Percentiles rank a stretch among this genome's conserved stretches.
phyloP scores from a whole-genome alignment of 2,113 vertebrate genomes.

The Grammomys dolichurus region DNA sequence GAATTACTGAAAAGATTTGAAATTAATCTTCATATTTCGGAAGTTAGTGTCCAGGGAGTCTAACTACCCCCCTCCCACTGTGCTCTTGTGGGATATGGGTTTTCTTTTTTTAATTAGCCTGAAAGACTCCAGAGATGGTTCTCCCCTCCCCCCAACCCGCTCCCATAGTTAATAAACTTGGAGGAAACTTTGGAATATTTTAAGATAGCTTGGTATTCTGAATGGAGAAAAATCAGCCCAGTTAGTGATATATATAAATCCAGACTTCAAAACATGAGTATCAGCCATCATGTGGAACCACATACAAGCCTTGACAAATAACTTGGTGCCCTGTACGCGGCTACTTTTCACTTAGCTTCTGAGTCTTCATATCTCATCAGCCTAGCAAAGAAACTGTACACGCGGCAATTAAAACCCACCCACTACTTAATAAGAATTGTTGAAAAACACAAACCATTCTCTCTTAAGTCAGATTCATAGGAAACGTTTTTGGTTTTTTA shows the following conservation, averaged over 20 bases:
- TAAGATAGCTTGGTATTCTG: slow-evolving; percentile 80
- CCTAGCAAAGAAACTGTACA: slow-evolving; percentile 47
- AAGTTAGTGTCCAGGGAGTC: slow-evolving; percentile 67
- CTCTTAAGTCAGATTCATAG: slow-evolving; percentile 44
- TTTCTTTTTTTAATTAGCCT: slow-evolving; percentile 80
- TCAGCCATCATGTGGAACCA: slow-evolving; percentile 61
- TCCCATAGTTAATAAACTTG: slow-evolving; percentile 84
- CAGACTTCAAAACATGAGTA: slow-evolving; percentile 70
- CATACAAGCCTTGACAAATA: slow-evolving; percentile 75
- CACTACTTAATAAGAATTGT: slow-evolving; percentile 72
- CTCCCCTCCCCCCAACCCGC: not conserved
- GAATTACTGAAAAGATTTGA: slow-evolving; percentile 70
- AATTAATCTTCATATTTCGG: slow-evolving; percentile 80
- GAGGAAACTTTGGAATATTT: slow-evolving; percentile 86
- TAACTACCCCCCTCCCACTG: slow-evolving; percentile 55
- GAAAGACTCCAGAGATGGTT: slow-evolving; percentile 23
- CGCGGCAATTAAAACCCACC: slow-evolving; percentile 52
- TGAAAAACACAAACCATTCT: slow-evolving; percentile 57
- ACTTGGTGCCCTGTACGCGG: not conserved
- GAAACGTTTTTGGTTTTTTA: not conserved
- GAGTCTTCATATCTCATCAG: not conserved
- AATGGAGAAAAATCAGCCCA: slow-evolving; percentile 78
- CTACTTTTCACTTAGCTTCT: slow-evolving; percentile 69
- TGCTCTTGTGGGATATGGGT: slow-evolving; percentile 71
- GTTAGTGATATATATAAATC: slow-evolving; percentile 52